Evolutionary conservation across 2,797 vertebrate species (phyloP), one percentile per base, ranked within the genome.

Genomic region (Sebastes minor): DNA sequence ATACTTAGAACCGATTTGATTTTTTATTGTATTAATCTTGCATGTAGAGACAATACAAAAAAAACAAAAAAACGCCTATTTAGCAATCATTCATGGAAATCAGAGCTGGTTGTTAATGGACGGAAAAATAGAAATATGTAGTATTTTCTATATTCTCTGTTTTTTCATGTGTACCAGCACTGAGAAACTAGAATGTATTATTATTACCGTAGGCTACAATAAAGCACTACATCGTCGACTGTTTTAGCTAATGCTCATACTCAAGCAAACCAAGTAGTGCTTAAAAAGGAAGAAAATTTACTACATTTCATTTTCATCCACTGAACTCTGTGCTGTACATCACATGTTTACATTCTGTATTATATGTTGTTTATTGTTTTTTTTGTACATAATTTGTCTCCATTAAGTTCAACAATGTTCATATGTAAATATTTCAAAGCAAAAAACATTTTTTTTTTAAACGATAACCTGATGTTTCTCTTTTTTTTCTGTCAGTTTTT

Each of bases 111-210:
- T 94, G 93, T 94, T 92, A 90, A 86, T 91, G 91, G 90, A 94
- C 86, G 81, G 91, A 94, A 94, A 52, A 89, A 90, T 92, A 93
- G 90, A 94, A 92, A 92, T 89, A 94, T 93, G 92, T 95, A 94
- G 91, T 94, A 92, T 95, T 94, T 94, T 95, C 89, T 94, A 88
- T 93, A 90, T 94, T 95, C 93, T 95, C 93, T 92, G 91, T 94
- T 95, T 94, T 92, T 95, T 91, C 90, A 94, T 95, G 94, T 96
- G 95, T 95, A 95, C 95, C 95, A 96, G 95, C 95, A 96, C 95
- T 96, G 94, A 94, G 94, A 93, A 95, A 94, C 93, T 96, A 96
- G 95, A 96, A 96, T 96, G 95, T 96, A 96, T 94, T 95, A 94
- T 95, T 94, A 94, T 91, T 49, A 49, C 18, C 79, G 94, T 96